Evolutionary conservation across 2,113 vertebrate genomes (phyloP), one percentile per base, ranked within the genome.

Genomic region (Limanda limanda): DNA sequence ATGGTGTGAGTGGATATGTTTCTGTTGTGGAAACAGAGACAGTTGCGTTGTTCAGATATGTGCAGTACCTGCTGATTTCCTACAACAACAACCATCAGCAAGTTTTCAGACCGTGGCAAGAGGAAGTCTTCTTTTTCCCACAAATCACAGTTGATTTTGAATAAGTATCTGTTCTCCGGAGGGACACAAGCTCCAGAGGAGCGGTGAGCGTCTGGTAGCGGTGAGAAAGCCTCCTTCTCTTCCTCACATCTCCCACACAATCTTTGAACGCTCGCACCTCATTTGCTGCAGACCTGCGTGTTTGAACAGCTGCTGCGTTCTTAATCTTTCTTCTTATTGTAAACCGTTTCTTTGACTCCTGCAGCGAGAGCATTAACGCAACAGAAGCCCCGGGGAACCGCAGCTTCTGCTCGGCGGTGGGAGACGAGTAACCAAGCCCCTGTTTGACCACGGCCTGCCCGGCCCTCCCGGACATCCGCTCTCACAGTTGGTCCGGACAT

Each of bases 241-340:
- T 31, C 2, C 71, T 78, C 45, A 40, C 58, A 42, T 76, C 31
- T 54, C 64, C 57, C 52, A 58, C 52, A 37, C 74, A 64, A 73
- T 56, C 72, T 64, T 59, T 58, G 15, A 77, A 82, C 42, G 31
- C 48, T 89, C 68, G 35, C 70, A 67, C 63, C 66, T 76, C 70
- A 79, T 82, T 79, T 86, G 89, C 62, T 62, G 56, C 70, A 60
- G 79, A 84, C 74, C 69, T 74, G 68, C 74, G 35, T 91, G 87
- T 92, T 94, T 92, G 80, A 71, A 84, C 91, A 93, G 93, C 91
- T 92, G 93, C 82, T 69, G 45, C 35, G 86, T 86, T 82, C 51
- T 84, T 79, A 73, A 35, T 79, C 67, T 65, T 54, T 70, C 82
- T 68, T 24, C 47, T 37, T 54, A 66, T 66, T 80, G 35, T 55